These are phyloP conservation scores for Ptilonorhynchus violaceus DNA, from an alignment of 2,113 vertebrate species.

Conservation along the genomic window DNA sequence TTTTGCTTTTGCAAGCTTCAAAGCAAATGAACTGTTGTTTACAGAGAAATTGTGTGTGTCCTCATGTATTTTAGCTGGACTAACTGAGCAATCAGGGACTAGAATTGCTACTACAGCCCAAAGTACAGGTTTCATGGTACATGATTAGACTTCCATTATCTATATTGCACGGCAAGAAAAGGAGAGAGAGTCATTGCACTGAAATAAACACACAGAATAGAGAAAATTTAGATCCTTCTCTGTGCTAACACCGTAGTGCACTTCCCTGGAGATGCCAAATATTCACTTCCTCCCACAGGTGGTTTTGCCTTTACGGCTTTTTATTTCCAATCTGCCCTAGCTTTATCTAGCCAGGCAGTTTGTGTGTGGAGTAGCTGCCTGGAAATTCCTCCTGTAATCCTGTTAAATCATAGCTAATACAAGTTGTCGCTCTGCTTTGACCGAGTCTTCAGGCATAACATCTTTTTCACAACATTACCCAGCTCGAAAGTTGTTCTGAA, in stretches of 20 bases:
- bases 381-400: conserved; percentile 29
- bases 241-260: background rate
- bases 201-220: background rate
- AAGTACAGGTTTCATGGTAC: background rate
- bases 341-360: conserved; percentile 25
- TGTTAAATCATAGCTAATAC: conserved; percentile 14
- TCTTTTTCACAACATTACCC: background rate
- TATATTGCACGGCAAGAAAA: background rate
- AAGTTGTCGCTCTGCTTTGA: background rate
- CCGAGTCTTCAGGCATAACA: background rate
- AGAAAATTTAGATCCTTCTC: background rate
- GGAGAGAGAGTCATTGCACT: background rate
- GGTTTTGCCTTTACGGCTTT: background rate
- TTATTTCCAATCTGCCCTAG: background rate
- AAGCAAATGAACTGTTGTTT: background rate
- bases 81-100: background rate
- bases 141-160: background rate
- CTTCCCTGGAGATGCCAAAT: background rate
- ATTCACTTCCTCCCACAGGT: background rate
- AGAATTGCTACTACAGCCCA: background rate
- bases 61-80: background rate
- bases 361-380: background rate
- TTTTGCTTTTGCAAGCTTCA: background rate
- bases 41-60: background rate
- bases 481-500: background rate